A percentile compares a stretch with the other conserved stretches of the same genome.
These are phyloP conservation scores for Rotaria macrura DNA, from an alignment of 2,888 invertebrate genomes.

Conservation along the genomic window DNA sequence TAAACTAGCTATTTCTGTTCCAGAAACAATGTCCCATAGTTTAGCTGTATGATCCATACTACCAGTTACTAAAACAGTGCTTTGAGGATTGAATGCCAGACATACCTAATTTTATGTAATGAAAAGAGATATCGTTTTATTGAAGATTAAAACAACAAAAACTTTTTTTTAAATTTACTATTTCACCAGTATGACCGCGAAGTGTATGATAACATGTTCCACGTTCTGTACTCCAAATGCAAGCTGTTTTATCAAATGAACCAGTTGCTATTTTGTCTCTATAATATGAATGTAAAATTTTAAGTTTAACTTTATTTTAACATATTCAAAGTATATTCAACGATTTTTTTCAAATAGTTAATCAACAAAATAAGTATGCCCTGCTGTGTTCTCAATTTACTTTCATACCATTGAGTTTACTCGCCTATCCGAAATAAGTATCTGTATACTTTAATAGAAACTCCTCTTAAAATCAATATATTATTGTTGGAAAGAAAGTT, in stretches of 20 bases:
- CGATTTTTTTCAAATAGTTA: too few relatives aligned
- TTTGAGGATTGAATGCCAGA: conserved; percentile 58
- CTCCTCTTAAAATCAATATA: too few relatives aligned
- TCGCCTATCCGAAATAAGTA: too few relatives aligned
- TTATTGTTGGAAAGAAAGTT: too few relatives aligned
- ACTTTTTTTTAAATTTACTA: conserved; percentile 43
- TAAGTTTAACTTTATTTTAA: neutral
- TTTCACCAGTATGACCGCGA: conserved; percentile 49
- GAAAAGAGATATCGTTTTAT: conserved; percentile 19
- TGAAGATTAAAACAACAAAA: neutral
- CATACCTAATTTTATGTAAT: conserved; percentile 40
- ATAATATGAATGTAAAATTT: conserved; percentile 35
- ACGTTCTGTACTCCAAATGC: conserved; percentile 48
- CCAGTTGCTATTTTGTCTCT: conserved; percentile 51
- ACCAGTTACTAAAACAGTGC: conserved; percentile 62
- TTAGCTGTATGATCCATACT: conserved; percentile 67
- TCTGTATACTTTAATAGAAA: too few relatives aligned
- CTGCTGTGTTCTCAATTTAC: too few relatives aligned
- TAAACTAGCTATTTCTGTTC: conserved; percentile 49
- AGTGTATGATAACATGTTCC: conserved; percentile 50
- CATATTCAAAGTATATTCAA: too few relatives aligned
- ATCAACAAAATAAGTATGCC: too few relatives aligned
- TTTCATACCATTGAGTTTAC: too few relatives aligned
- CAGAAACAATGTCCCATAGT: conserved; percentile 62
- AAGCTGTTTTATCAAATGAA: conserved; percentile 50